Evolutionary conservation across 2,113 vertebrate species (phyloP).

Genomic region (Panthera leo): DNA sequence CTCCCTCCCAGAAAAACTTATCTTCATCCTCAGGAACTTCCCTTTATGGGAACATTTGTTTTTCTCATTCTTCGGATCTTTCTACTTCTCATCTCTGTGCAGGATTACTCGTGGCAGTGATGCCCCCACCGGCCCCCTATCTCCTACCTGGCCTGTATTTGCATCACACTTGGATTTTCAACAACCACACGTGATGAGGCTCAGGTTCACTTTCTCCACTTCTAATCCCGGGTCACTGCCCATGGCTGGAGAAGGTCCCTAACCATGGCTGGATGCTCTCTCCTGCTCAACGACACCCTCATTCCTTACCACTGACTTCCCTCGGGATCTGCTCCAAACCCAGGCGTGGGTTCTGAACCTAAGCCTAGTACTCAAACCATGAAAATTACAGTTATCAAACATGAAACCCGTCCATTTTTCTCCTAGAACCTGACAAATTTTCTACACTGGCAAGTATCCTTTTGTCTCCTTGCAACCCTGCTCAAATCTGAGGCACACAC

Average conservation of each 20-base stretch:
- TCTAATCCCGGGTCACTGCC: neutral
- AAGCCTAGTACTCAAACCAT: neutral
- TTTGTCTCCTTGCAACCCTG: neutral
- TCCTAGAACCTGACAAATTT: neutral
- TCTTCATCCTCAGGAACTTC: neutral
- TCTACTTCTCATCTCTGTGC: neutral
- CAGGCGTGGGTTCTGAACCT: neutral
- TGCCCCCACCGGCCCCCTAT: neutral
- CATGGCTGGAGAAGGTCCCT: neutral
- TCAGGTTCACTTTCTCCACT: neutral
- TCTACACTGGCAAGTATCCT: neutral
- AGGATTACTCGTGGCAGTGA: accelerated
- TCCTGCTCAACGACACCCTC: neutral
- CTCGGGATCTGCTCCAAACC: neutral
- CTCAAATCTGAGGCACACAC: neutral
- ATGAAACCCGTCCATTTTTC: neutral
- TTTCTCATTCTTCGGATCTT: neutral
- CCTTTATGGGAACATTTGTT: neutral
- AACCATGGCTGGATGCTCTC: neutral
- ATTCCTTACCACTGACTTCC: neutral
- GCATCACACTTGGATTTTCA: neutral
- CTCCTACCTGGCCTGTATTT: neutral
- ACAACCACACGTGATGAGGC: neutral
- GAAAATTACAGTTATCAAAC: neutral
- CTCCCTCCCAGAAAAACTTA: neutral